Conservation (phyloP, 23 tunicate genomes). For the Trididemnum clinides region DNA sequence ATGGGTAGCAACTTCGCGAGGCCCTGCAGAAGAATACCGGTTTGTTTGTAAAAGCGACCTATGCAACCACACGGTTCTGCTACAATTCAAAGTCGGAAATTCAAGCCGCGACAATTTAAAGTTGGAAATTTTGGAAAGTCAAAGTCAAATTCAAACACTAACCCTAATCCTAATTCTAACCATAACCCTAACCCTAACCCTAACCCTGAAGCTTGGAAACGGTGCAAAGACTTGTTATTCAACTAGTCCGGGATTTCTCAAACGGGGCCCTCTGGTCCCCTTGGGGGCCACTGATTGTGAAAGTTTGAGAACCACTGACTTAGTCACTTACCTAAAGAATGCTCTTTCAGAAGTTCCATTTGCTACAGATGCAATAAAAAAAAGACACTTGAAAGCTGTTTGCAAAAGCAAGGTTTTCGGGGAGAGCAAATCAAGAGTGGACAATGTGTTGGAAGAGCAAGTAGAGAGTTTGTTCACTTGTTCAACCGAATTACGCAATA, state of each 20-base stretch:
- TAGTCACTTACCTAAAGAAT: neutral
- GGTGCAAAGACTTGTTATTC: constrained; percentile 1
- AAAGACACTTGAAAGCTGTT: neutral
- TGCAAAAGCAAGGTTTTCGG: neutral
- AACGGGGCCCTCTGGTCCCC: no score
- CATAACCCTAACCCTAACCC: no score
- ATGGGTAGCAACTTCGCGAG: neutral
- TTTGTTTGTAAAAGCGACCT: constrained; percentile 2
- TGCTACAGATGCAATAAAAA: constrained; percentile 7
- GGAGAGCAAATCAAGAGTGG: neutral
- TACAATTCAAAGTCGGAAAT: no score
- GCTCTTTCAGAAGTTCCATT: neutral
- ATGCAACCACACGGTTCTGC: neutral
- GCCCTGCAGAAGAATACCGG: neutral
- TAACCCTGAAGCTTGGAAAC: neutral
- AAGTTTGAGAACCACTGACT: no score
- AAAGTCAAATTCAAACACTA: neutral
- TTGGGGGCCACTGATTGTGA: no score
- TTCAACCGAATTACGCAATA: no score
- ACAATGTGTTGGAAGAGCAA: neutral
- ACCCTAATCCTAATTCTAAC: neutral
- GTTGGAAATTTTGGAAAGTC: no score
- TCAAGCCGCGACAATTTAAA: no score
- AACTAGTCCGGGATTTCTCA: no score
- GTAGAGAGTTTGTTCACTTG: no score